Percentiles rank a stretch among this genome's conserved stretches.
Conservation (phyloP, 1,140 invertebrate species). For the Drosophila truncata region DNA sequence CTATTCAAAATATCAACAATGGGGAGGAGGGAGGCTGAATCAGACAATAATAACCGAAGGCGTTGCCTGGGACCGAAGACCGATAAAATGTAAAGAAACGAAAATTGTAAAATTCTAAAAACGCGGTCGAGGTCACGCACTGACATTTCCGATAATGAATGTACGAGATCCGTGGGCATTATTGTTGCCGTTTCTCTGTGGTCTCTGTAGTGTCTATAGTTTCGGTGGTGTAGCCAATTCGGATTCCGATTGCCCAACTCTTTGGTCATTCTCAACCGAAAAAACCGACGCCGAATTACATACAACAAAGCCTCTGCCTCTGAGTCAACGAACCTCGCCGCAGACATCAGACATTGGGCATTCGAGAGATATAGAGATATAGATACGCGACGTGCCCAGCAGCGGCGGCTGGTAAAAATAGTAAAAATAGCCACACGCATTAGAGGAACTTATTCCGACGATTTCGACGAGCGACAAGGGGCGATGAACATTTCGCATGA, state of each 20-base stretch:
- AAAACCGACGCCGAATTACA: slow-evolving; percentile 18
- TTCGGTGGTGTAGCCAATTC: slow-evolving; percentile 38
- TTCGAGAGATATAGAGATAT: slow-evolving; percentile 49
- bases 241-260: slow-evolving; percentile 71
- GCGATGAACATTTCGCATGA: slow-evolving; percentile 46
- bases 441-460: slow-evolving; percentile 59
- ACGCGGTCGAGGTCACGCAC: slow-evolving; percentile 80
- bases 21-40: slow-evolving; percentile 12
- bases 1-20: slow-evolving; percentile 27
- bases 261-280: slow-evolving; percentile 35
- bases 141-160: slow-evolving; percentile 78
- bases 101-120: slow-evolving; percentile 63
- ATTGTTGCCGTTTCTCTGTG: slow-evolving; percentile 25
- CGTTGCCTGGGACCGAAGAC: slow-evolving; percentile 50
- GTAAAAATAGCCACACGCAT: slow-evolving; percentile 72
- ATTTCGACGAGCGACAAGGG: slow-evolving; percentile 24
- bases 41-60: slow-evolving; percentile 47
- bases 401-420: slow-evolving; percentile 33
- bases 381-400: slow-evolving; percentile 65
- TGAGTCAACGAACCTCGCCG: slow-evolving; percentile 76
- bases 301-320: slow-evolving; percentile 23
- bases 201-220: slow-evolving; percentile 4
- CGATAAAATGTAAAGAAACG: slow-evolving; percentile 34
- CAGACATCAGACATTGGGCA: slow-evolving; percentile 35
- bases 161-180: slow-evolving; percentile 33